Conservation (phyloP, 2,797 vertebrate species). For the Scyliorhinus canicula region DNA sequence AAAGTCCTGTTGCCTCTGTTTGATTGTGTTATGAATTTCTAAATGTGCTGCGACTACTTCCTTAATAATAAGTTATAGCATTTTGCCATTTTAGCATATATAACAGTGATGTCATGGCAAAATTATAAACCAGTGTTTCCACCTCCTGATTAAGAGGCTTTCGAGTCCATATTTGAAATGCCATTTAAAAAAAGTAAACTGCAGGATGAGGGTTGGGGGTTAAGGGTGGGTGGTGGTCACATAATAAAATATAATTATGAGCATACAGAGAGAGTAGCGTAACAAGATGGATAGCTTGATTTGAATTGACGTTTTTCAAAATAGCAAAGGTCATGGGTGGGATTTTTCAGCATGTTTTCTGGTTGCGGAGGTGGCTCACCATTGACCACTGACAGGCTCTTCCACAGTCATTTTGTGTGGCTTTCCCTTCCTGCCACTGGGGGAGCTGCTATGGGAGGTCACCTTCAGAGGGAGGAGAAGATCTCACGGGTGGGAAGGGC, state of each 20-base stretch:
- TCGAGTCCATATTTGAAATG: background rate
- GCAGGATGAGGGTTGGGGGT: background rate
- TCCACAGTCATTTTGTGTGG: too few relatives aligned
- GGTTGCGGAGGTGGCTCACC: too few relatives aligned
- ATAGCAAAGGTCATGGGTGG: background rate
- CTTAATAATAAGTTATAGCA: too few relatives aligned
- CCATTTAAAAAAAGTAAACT: background rate
- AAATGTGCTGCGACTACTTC: too few relatives aligned
- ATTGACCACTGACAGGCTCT: too few relatives aligned
- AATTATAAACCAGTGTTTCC: background rate
- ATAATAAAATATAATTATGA: background rate
- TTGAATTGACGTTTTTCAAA: background rate
- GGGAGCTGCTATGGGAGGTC: too few relatives aligned
- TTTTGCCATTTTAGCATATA: background rate
- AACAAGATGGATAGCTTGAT: background rate
- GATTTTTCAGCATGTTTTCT: too few relatives aligned
- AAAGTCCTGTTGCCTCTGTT: too few relatives aligned
- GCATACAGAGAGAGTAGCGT: background rate
- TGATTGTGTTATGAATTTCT: too few relatives aligned
- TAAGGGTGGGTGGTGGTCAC: background rate
- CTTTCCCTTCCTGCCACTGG: too few relatives aligned
- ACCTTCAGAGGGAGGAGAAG: too few relatives aligned
- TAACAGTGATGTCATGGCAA: background rate
- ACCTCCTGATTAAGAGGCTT: background rate
- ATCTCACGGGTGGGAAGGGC: too few relatives aligned